Conservation (phyloP, 2,888 invertebrate genomes). For the Tipula vernalis region DNA sequence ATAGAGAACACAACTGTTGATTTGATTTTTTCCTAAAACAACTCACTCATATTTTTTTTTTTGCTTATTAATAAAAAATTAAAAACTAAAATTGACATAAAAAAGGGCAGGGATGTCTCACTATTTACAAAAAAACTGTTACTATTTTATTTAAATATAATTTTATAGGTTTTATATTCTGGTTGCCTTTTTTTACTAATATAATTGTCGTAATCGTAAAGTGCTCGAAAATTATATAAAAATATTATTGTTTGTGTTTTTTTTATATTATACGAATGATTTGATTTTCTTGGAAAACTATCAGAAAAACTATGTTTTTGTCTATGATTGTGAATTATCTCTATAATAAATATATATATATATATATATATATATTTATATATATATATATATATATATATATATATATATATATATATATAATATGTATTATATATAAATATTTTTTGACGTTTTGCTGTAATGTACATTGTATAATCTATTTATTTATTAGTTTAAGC, state of each 20-base stretch:
- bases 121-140: background rate
- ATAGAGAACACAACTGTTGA: background rate
- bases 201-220: background rate
- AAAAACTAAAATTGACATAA: background rate
- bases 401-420: background rate
- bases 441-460: background rate
- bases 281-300: background rate
- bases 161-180: background rate
- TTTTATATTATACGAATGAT: background rate
- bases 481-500: background rate
- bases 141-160: background rate
- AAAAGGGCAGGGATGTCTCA: constrained; percentile 1
- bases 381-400: background rate
- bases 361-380: background rate
- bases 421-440: background rate
- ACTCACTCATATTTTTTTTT: background rate
- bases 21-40: background rate
- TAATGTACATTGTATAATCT: background rate
- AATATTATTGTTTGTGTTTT: background rate
- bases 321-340: background rate
- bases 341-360: background rate
- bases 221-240: background rate
- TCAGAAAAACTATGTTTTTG: background rate
- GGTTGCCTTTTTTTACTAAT: background rate
- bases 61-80: background rate